Percentiles rank a stretch among this genome's conserved stretches.
Evolutionary conservation across 1,140 invertebrate genomes (phyloP).

Genomic region (Danaus plexippus): DNA sequence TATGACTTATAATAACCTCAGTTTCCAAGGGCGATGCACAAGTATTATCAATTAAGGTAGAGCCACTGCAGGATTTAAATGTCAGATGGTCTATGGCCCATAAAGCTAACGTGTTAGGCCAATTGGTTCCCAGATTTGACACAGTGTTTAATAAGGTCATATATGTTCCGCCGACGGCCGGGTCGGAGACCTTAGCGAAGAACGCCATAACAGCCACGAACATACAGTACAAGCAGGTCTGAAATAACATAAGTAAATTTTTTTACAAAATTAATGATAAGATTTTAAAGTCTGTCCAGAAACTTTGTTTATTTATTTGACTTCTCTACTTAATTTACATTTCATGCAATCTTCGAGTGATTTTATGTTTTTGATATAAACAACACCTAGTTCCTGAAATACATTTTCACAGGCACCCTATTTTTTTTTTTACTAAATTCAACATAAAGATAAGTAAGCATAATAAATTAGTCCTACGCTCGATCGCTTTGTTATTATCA

Average conservation of each 20-base stretch:
- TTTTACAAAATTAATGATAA: neutral
- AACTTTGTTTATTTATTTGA: no score
- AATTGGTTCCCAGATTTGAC: conserved; percentile 96
- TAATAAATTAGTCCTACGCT: no score
- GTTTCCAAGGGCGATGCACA: conserved; percentile 51
- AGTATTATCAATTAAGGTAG: conserved; percentile 47
- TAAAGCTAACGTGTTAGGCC: conserved; percentile 93
- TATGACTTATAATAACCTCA: conserved; percentile 42
- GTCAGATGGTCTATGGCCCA: conserved; percentile 94
- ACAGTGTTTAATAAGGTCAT: conserved; percentile 99
- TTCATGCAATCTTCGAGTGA: no score
- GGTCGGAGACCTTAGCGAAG: conserved; percentile 87
- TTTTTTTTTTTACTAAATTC: no score
- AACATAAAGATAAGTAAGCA: no score
- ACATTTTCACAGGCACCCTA: no score
- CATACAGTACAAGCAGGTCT: conserved; percentile 78
- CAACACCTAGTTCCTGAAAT: no score
- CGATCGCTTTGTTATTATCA: no score
- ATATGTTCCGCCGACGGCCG: conserved; percentile 96
- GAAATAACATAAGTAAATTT: conserved; percentile 28
- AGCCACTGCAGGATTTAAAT: conserved; percentile 79
- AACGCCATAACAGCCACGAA: conserved; percentile 81
- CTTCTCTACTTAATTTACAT: no score
- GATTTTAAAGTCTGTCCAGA: neutral
- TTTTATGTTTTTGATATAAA: no score